Conservation (phyloP, 1,140 invertebrate genomes). For the Holotrichia oblita region DNA sequence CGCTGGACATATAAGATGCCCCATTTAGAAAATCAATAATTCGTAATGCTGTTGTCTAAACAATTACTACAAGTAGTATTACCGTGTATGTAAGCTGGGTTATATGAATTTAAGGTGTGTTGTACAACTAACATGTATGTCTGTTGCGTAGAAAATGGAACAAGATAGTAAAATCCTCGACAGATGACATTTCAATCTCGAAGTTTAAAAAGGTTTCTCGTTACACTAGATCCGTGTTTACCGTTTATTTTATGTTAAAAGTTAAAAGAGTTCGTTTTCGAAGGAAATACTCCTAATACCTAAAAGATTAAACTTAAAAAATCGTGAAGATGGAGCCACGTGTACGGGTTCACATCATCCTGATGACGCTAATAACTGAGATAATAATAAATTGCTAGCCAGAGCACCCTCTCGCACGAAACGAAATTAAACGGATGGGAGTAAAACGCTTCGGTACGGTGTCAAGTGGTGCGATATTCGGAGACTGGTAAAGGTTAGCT, state of each 20-base stretch:
- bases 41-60: not conserved
- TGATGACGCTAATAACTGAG: constrained; percentile 7
- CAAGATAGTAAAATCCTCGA: too few species aligned
- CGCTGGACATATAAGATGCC: not conserved
- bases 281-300: not conserved
- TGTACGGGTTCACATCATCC: not conserved
- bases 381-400: constrained; percentile 18
- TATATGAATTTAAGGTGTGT: constrained; percentile 1
- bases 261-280: not conserved
- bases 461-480: not conserved
- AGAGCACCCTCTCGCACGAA: not conserved
- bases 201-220: too few species aligned
- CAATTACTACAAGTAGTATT: constrained; percentile 7
- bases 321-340: not conserved
- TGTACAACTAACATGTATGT: too few species aligned
- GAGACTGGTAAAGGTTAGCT: constrained; percentile 19
- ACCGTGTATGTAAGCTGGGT: not conserved
- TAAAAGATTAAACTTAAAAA: not conserved
- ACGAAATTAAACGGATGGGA: not conserved
- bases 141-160: too few species aligned
- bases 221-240: too few species aligned
- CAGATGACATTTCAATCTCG: too few species aligned
- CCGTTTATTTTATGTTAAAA: not conserved
- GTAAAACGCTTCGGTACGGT: not conserved
- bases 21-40: constrained; percentile 4